phyloP scores from a whole-genome alignment of 2,113 vertebrate species.

The Diglossa brunneiventris region DNA sequence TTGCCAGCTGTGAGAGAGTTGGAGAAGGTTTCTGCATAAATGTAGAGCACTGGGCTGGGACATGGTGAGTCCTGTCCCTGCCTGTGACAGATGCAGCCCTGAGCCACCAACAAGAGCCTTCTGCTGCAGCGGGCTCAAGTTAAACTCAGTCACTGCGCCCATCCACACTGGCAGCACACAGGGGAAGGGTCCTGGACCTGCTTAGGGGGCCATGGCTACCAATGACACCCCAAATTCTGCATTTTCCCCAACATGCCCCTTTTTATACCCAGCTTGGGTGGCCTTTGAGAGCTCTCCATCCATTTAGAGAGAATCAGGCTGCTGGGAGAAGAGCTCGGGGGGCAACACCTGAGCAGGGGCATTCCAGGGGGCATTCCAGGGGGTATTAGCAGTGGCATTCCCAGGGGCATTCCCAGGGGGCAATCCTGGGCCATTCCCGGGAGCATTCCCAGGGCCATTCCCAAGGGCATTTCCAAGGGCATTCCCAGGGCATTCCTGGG shows the following conservation, averaged over 20 bases:
- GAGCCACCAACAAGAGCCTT: neutral
- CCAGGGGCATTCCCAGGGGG: neutral
- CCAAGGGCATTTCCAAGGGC: neutral
- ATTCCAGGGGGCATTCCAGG: too few species aligned
- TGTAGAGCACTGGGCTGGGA: neutral
- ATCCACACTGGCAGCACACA: neutral
- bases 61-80: accelerated
- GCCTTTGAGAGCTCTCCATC: neutral
- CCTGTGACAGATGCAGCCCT: neutral
- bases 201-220: neutral
- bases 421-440: too few species aligned
- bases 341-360: neutral
- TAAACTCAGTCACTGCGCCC: neutral
- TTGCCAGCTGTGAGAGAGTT: neutral
- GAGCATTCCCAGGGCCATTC: neutral
- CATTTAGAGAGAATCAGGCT: neutral
- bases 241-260: accelerated
- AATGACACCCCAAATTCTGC: neutral
- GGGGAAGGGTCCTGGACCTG: neutral
- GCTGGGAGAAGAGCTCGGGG: neutral
- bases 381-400: too few species aligned
- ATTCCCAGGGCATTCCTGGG: neutral
- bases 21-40: neutral
- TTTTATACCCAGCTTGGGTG: neutral
- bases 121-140: neutral